Conservation (phyloP, 2,113 vertebrate species). For the Aphyosemion australe region DNA sequence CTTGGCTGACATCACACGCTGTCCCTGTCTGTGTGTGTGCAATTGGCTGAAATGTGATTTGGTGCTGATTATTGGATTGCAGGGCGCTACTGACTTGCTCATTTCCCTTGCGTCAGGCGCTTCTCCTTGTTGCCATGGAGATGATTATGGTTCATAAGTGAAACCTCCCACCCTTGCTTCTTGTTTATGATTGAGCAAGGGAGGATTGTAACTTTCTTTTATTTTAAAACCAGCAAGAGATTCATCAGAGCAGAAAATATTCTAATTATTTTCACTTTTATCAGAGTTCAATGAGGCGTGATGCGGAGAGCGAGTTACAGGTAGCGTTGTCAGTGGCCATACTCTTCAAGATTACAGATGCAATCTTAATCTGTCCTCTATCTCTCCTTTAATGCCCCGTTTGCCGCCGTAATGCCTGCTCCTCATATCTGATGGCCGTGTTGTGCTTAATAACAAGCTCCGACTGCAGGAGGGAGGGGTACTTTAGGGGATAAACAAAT, state of each 20-base stretch:
- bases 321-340: conserved; percentile 26
- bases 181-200: conserved; percentile 47
- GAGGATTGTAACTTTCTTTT: conserved; percentile 37
- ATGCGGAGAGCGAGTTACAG: not conserved
- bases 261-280: conserved; percentile 32
- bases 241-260: conserved; percentile 48
- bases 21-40: conserved; percentile 11
- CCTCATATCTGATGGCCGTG: conserved; percentile 74
- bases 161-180: conserved; percentile 35
- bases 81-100: conserved; percentile 46
- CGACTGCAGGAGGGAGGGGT: conserved; percentile 59
- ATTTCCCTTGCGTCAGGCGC: conserved; percentile 59
- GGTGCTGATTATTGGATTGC: conserved; percentile 68
- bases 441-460: conserved; percentile 75
- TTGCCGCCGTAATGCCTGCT: conserved; percentile 63
- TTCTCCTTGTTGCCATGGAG: conserved; percentile 68
- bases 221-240: conserved; percentile 49
- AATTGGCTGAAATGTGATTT: conserved; percentile 54
- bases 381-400: conserved; percentile 72
- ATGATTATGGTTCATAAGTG: conserved; percentile 57
- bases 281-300: not conserved
- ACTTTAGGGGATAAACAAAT: conserved; percentile 75
- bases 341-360: conserved; percentile 69
- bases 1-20: conserved; percentile 12
- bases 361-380: conserved; percentile 76